These are phyloP conservation scores for Parambassis ranga DNA, from an alignment of 2,797 vertebrate species.

Conservation along the genomic window DNA sequence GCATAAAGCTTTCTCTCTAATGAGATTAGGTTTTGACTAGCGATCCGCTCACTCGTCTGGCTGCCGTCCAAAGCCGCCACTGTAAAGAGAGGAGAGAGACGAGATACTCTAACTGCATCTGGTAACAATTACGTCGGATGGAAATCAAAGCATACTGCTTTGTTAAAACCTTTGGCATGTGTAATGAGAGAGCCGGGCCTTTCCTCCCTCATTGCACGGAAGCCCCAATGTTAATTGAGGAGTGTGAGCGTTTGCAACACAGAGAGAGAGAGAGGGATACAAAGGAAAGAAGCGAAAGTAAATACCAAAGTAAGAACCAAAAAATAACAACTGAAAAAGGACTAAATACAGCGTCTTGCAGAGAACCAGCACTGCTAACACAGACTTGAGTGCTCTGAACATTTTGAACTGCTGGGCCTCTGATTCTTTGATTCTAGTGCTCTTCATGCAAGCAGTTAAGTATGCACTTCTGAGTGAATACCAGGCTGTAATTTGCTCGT, in stretches of 20 bases:
- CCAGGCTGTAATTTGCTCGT: slow-evolving; percentile 72
- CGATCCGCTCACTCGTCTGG: slow-evolving; percentile 77
- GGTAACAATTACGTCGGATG: slow-evolving; percentile 81
- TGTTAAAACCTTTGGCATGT: slow-evolving; percentile 80
- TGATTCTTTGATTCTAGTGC: slow-evolving; percentile 72
- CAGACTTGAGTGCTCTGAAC: slow-evolving; percentile 39
- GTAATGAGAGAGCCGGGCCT: slow-evolving; percentile 77
- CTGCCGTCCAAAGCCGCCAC: slow-evolving; percentile 75
- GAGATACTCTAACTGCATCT: slow-evolving; percentile 83
- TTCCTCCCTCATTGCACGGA: slow-evolving; percentile 63
- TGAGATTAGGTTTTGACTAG: slow-evolving; percentile 81
- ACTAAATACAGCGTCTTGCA: slow-evolving; percentile 47
- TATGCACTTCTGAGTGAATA: slow-evolving; percentile 68
- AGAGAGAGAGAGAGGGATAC: not conserved
- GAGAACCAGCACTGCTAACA: slow-evolving; percentile 15
- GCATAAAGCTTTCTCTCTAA: slow-evolving; percentile 79
- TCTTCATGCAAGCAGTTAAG: slow-evolving; percentile 73
- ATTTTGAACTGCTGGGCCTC: slow-evolving; percentile 48
- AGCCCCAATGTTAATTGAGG: slow-evolving; percentile 70
- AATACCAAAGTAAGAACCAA: slow-evolving; percentile 20
- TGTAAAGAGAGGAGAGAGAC: slow-evolving; percentile 67
- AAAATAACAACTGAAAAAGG: slow-evolving; percentile 38
- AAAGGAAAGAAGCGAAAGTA: slow-evolving; percentile 16
- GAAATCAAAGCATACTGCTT: slow-evolving; percentile 82
- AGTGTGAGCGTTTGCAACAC: slow-evolving; percentile 35